Conservation (phyloP, 2,113 vertebrate genomes). For the Fukomys damarensis region DNA sequence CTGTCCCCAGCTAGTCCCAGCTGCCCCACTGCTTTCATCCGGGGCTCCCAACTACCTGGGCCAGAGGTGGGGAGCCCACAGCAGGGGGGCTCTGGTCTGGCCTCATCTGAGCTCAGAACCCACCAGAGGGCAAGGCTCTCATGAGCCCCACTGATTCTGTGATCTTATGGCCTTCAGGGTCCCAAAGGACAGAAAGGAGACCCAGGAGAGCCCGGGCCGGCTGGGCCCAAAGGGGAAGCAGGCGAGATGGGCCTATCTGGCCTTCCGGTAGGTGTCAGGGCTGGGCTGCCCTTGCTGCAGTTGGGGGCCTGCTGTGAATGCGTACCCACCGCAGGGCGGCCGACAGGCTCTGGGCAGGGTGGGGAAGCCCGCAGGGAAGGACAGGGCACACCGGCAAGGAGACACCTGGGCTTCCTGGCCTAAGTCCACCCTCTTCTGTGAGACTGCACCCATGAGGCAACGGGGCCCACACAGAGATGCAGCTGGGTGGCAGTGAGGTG, state of each 20-base stretch:
- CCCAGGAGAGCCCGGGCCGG: constrained; percentile 87
- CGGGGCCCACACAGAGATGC: too few relatives aligned
- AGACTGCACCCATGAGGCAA: background rate
- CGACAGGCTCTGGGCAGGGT: background rate
- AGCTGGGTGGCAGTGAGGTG: fast-evolving
- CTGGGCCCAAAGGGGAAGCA: constrained; percentile 92
- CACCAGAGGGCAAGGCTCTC: background rate
- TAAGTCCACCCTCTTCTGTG: background rate
- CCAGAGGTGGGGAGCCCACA: background rate
- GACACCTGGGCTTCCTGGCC: too few relatives aligned
- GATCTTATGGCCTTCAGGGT: constrained; percentile 86
- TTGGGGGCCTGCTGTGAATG: background rate
- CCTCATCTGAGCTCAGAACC: background rate
- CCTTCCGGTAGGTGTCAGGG: constrained; percentile 87
- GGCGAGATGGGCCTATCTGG: constrained; percentile 92
- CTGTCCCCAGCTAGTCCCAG: background rate
- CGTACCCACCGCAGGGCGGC: background rate
- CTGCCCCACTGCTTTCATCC: background rate
- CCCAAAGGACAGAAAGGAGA: constrained; percentile 91
- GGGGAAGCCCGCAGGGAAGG: background rate
- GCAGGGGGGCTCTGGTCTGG: background rate
- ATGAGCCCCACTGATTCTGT: background rate
- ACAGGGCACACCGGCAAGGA: fast-evolving
- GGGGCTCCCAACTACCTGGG: background rate
- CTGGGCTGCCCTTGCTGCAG: fast-evolving